Base-by-base conservation (phyloP, 1,140 invertebrate genomes). In the Oreohelix idahoensis region DNA sequence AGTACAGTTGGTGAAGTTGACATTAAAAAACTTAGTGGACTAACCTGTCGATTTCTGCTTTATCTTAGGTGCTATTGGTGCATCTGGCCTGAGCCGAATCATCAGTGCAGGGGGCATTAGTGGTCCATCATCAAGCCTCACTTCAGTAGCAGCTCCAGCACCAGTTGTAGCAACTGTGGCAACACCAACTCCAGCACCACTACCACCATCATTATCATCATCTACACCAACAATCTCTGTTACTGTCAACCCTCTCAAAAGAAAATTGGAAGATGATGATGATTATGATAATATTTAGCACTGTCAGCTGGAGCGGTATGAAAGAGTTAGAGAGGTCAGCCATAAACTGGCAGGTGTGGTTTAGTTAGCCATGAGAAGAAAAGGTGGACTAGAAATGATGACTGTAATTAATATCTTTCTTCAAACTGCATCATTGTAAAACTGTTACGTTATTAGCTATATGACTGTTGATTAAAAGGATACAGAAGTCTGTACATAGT, bases 201-300 rank as follows among this genome's bases (percentile, higher is more conserved):
- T 26, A 77, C 0, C 75, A 53, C 42, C 45, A 49, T 29, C 75
- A 23, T 29, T n/a, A 29, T 29, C 75, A 53, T 53, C 75, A 77
- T 23, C 71, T 39, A 42, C 71, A 29, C 38, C 71, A n/a, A 53
- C 84, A 32, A 23, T 84, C 8, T 74, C 70, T 39, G 53, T 81
- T n/a, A 83, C 83, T 45, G 39, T 85, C 29, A 90, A 90, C 74
- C 86, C 89, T 15, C 79, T 90, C 0, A 91, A 90, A 53, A 81
- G 89, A 36, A 90, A 90, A 83, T 76, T 86, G 35, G 87, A 90
- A 36, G 89, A 90, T 49, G 88, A 90, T 84, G 90, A 91, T 84
- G 89, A 90, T 81, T 89, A 90, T 36, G 75, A 39, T 75, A 35
- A 73, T 10, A 42, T 77, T 66, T 83, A 66, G 63, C n/a, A n/a